Evolutionary conservation across 2,888 invertebrate genomes (phyloP), one percentile per base, ranked within the genome.

Genomic region (Drosophila cracens): DNA sequence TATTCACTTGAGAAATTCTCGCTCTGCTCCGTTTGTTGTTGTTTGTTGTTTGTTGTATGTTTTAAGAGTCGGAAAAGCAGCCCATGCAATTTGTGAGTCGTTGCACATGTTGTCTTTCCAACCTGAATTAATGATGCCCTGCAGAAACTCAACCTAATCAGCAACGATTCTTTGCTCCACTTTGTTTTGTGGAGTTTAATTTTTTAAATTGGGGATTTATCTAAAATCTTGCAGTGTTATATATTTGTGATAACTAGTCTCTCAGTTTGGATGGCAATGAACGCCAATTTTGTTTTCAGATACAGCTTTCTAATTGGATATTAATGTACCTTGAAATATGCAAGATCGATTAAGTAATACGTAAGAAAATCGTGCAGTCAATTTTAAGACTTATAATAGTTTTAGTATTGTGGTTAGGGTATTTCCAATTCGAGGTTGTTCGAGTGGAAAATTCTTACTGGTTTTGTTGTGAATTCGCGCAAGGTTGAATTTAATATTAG

Each of bases 1-100:
- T 77, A 83, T 83, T 83, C 56, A 82, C 70, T 78, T 82, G 82
- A 67, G 82, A 33, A 33, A 4, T 33, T 33, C 4, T 33, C 58
- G 62, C 53, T 75, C 62, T 60, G 56, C 51, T 49, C 49, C 67
- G 58, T 63, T 77, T n/a, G n/a, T n/a, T n/a, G n/a, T n/a, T n/a
- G n/a, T n/a, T n/a, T n/a, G n/a, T n/a, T n/a, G n/a, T n/a, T n/a
- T n/a, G n/a, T n/a, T n/a, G n/a, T n/a, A 72, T 86, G 76, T 78
- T 81, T 81, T 78, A 80, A 80, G 6, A 18, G 11, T 10, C 11
- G 33, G 33, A 4, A 10, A 11, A 33, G 11, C 11, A 33, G 33
- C 33, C 33, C 4, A 11, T 33, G 33, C 33, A 33, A 33, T 11
- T 33, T 33, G 10, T 11, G 11, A 33, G 33, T 33, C 10, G 4